Evolutionary conservation across 1,140 invertebrate species (phyloP), one percentile per base, ranked within the genome.

Genomic region (Trichomalopsis sarcophagae): DNA sequence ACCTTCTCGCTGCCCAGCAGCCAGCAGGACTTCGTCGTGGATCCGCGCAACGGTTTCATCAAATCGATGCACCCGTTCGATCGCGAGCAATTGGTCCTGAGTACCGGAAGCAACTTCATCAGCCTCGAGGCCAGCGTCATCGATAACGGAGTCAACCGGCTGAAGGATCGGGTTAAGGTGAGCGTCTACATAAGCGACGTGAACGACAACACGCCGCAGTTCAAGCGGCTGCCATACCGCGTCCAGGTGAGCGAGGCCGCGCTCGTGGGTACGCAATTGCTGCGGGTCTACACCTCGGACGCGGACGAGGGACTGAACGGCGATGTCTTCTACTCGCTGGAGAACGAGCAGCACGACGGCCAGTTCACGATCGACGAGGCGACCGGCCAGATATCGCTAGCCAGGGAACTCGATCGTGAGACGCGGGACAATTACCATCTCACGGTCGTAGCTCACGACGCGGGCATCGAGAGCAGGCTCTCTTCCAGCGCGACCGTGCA

Each of bases 201-300:
- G 5, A 99, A 99, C 91, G 98, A 99, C 92, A 98, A 99, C 92
- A 94, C 96, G 1, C 98, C 98, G 0, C 94, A 96, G 85, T 99
- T 99, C 92, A 94, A 96, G 44, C 93, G 96, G 69, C 94, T 95
- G 11, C 97, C 97, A 0, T 99, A 99, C 91, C 95, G 95, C 88
- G 96, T 97, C 0, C 96, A 97, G 89, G 95, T 99, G 33, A 97
- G 96, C 2, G 98, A 99, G 94, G 96, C 95, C 10, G 95, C 97
- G 14, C 91, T 94, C 1, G 92, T 96, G 3, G 96, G 96, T 9
- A 96, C 97, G 17, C 97, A 97, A 87, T 94, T 98, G n/a, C 93
- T 98, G 85, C 94, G 96, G 74, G 95, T 99, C 0, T 96, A 96
- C 86, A 98, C 98, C 1, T 95, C 95, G 11, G 98, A 99, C 90